These are phyloP conservation scores for Cantharis nigra DNA, from an alignment of 2,888 invertebrate genomes.

Conservation along the genomic window DNA sequence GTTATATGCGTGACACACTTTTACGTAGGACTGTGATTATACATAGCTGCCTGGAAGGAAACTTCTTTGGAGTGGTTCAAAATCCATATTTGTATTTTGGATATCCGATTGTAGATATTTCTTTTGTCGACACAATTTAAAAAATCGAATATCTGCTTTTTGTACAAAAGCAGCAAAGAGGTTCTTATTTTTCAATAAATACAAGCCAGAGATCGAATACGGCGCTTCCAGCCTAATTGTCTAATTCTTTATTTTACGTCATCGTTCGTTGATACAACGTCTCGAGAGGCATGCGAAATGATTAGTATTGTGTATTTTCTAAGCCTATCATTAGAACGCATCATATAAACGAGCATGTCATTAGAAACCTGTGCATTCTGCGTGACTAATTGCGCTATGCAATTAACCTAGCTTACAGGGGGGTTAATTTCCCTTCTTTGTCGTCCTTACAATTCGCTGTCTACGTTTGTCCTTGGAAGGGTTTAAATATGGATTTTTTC, in stretches of 20 bases:
- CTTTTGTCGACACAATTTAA: background rate
- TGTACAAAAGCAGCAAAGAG: background rate
- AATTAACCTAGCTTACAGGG: conserved; percentile 43
- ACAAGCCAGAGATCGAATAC: background rate
- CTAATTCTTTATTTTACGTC: background rate
- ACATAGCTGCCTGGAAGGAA: background rate
- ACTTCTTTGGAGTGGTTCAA: background rate
- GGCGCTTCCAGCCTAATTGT: background rate
- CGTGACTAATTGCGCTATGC: conserved; percentile 45
- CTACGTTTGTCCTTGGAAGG: conserved; percentile 7
- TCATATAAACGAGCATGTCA: conserved; percentile 42
- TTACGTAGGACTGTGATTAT: background rate
- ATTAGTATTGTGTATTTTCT: conserved; percentile 13
- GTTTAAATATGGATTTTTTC: background rate
- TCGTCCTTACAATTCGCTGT: conserved; percentile 20
- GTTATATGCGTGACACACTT: background rate
- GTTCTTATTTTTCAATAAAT: background rate
- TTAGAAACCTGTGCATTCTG: conserved; percentile 43
- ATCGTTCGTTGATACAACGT: background rate
- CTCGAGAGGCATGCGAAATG: background rate
- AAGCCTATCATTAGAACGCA: conserved; percentile 33
- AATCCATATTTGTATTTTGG: background rate
- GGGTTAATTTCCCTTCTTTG: conserved; percentile 35
- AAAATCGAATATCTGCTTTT: background rate
- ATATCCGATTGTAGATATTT: background rate